Evolutionary conservation across 2,888 invertebrate species (phyloP).

Genomic region (Brachyptera risi): DNA sequence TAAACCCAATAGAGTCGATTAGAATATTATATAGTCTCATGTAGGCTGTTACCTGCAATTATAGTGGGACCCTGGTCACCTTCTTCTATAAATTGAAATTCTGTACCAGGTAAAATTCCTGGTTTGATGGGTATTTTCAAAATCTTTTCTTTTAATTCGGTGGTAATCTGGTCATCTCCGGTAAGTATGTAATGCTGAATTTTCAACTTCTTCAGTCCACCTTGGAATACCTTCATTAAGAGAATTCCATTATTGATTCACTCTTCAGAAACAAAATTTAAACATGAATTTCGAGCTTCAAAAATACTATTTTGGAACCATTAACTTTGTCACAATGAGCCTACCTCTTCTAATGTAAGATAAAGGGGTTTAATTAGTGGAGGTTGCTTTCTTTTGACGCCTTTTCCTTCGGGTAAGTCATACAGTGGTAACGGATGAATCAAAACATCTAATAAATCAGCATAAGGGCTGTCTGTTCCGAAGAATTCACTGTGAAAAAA

Average conservation of each 20-base stretch:
- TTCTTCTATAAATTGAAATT: conserved; percentile 69
- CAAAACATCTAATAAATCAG: conserved; percentile 65
- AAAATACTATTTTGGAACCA: no score
- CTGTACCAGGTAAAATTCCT: conserved; percentile 68
- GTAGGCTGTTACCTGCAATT: conserved; percentile 59
- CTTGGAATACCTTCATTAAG: conserved; percentile 54
- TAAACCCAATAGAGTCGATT: no score
- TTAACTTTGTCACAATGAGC: no score
- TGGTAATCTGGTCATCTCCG: conserved; percentile 56
- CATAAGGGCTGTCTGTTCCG: conserved; percentile 77
- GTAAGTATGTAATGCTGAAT: conserved; percentile 67
- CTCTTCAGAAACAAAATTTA: no score
- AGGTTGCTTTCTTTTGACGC: conserved; percentile 53
- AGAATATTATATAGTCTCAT: no score
- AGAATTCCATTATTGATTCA: no score
- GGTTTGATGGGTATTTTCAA: conserved; percentile 69
- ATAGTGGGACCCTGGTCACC: conserved; percentile 74
- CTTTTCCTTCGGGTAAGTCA: conserved; percentile 56
- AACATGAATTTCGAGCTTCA: no score
- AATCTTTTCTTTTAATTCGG: conserved; percentile 66
- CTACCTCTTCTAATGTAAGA: conserved; percentile 58
- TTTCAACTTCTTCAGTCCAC: conserved; percentile 79
- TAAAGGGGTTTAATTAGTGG: conserved; percentile 49
- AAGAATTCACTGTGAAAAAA: conserved; percentile 61
- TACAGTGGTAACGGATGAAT: conserved; percentile 60